phyloP scores from a whole-genome alignment of 2,113 vertebrate species.

The Prochilodus magdalenae region DNA sequence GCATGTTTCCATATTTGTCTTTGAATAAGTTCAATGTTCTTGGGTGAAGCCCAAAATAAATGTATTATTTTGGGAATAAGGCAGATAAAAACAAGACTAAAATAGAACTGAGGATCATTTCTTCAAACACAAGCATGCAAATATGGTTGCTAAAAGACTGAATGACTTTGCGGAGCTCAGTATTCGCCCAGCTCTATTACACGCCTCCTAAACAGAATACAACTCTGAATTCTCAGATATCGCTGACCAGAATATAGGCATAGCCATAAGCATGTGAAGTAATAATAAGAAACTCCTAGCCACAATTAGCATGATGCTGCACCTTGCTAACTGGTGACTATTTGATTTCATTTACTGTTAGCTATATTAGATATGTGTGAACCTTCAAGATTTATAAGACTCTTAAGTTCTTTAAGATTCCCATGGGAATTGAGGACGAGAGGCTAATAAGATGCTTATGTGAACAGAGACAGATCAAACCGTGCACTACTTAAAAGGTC shows the following conservation, averaged over 20 bases:
- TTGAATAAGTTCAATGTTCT: constrained; percentile 24
- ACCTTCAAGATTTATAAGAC: background rate
- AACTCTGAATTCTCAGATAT: background rate
- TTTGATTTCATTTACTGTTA: background rate
- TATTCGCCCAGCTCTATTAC: background rate
- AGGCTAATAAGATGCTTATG: constrained; percentile 21
- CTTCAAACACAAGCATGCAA: background rate
- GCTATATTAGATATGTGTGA: background rate
- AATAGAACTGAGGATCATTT: constrained; percentile 23
- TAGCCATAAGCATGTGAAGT: background rate
- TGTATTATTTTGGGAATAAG: background rate
- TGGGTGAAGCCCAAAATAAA: constrained; percentile 41
- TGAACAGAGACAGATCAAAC: background rate
- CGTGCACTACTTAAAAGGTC: constrained; percentile 4
- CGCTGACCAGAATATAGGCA: background rate
- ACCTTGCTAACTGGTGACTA: background rate
- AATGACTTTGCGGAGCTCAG: background rate
- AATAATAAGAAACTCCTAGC: background rate
- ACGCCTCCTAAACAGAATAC: background rate
- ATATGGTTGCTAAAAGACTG: background rate
- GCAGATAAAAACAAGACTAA: constrained; percentile 35
- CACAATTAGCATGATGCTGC: background rate
- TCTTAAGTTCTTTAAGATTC: background rate
- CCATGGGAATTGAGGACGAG: background rate
- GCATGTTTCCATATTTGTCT: constrained; percentile 24